A percentile compares a stretch with the other conserved stretches of the same genome.
Evolutionary conservation across 2,888 invertebrate genomes (phyloP).

Genomic region (Drosophila mayaguana): DNA sequence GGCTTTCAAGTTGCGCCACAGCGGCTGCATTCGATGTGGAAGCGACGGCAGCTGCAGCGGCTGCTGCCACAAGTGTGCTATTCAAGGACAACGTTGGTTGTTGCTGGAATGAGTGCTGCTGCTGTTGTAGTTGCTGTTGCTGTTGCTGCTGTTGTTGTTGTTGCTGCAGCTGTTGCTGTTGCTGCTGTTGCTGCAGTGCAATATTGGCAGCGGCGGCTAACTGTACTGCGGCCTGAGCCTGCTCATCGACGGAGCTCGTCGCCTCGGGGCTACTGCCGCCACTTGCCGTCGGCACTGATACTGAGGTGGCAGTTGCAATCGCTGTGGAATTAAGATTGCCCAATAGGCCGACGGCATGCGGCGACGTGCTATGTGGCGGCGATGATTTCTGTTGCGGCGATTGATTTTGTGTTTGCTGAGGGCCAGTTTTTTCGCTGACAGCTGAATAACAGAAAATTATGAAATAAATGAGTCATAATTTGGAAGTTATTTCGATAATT

Average conservation of each 20-base stretch:
- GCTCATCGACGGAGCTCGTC: conserved; percentile 72
- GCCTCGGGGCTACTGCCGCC: conserved; percentile 68
- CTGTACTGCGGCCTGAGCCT: conserved; percentile 78
- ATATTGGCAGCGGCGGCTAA: conserved; percentile 82
- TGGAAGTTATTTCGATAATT: too few relatives aligned
- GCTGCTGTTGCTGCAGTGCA: conserved; percentile 83
- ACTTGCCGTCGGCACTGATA: conserved; percentile 75
- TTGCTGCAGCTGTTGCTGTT: conserved; percentile 81
- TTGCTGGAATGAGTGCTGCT: conserved; percentile 84
- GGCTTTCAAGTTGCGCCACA: conserved; percentile 70
- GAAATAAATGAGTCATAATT: neutral
- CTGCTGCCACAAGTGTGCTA: conserved; percentile 77
- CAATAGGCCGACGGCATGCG: conserved; percentile 71
- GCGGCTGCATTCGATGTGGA: conserved; percentile 74
- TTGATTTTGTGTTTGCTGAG: conserved; percentile 79
- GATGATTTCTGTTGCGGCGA: conserved; percentile 73
- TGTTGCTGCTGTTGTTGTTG: conserved; percentile 82
- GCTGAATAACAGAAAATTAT: conserved; percentile 42
- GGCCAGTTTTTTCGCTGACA: conserved; percentile 84
- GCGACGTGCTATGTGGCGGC: conserved; percentile 81
- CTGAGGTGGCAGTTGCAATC: conserved; percentile 74
- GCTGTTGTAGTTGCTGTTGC: conserved; percentile 78
- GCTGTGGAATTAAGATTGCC: conserved; percentile 81
- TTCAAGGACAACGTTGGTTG: conserved; percentile 83
- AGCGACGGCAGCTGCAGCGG: conserved; percentile 76